phyloP scores from a whole-genome alignment of 1,140 invertebrate species.

The Drosophila nikananu region DNA sequence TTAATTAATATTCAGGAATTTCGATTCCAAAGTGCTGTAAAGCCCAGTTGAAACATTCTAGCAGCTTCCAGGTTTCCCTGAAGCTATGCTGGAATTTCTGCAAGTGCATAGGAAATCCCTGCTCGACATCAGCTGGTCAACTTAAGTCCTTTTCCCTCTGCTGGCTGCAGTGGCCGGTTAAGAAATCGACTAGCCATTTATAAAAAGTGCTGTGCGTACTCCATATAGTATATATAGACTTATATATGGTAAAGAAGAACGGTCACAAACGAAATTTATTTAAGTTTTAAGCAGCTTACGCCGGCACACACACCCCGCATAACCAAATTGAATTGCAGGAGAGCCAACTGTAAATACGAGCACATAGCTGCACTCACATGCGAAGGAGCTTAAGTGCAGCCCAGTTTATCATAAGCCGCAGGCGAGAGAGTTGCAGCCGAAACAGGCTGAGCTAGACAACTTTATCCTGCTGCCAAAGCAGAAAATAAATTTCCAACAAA shows the following conservation, averaged over 20 bases:
- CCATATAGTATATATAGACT: background rate
- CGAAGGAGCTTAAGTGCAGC: conserved; percentile 62
- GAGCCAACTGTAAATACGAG: conserved; percentile 52
- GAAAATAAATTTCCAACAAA: conserved; percentile 63
- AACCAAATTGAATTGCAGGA: conserved; percentile 72
- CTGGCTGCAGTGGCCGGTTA: conserved; percentile 20
- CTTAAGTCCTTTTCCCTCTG: conserved; percentile 3
- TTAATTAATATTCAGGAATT: background rate
- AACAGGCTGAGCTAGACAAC: conserved; percentile 57
- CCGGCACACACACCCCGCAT: conserved; percentile 6
- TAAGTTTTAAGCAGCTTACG: conserved; percentile 76
- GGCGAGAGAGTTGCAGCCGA: conserved; percentile 37
- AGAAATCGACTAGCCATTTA: conserved; percentile 57
- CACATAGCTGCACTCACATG: conserved; percentile 44
- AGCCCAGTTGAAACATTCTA: background rate
- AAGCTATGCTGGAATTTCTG: background rate
- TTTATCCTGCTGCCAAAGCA: conserved; percentile 67
- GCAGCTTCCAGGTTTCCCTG: background rate
- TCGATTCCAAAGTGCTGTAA: background rate
- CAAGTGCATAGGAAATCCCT: conserved; percentile 4
- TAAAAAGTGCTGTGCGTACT: conserved; percentile 13
- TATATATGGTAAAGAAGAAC: conserved; percentile 24
- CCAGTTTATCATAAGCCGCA: conserved; percentile 71
- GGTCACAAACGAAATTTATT: conserved; percentile 65
- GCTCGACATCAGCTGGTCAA: conserved; percentile 38